Evolutionary conservation across 2,888 invertebrate species (phyloP).

Genomic region (Pseudococcus viburni): DNA sequence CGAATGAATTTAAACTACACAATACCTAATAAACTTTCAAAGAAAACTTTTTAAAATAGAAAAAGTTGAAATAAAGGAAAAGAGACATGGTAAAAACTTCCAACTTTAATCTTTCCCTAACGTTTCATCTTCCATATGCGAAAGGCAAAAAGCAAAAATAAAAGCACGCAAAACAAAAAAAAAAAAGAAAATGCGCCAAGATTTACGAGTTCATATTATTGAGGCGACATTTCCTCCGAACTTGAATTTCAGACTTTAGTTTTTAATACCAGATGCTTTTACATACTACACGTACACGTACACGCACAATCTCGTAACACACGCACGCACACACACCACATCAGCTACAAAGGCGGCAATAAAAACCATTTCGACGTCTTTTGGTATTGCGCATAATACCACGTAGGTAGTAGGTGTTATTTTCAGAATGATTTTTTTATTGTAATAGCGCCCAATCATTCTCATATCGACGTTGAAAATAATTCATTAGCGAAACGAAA

Average conservation of each 20-base stretch:
- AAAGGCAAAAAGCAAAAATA: constrained; percentile 13
- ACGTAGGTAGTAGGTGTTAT: not conserved
- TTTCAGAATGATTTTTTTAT: not conserved
- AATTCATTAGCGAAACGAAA: not conserved
- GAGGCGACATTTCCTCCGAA: constrained; percentile 21
- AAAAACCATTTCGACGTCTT: not conserved
- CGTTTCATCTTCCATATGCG: constrained; percentile 32
- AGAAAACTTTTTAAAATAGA: constrained; percentile 48
- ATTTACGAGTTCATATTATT: constrained; percentile 43
- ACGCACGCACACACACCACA: no score
- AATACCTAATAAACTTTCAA: constrained; percentile 44
- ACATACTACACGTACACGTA: not conserved
- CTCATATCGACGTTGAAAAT: not conserved
- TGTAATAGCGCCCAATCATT: not conserved
- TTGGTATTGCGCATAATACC: not conserved
- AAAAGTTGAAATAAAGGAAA: constrained; percentile 47
- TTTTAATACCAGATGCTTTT: constrained; percentile 23
- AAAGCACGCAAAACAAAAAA: constrained; percentile 17
- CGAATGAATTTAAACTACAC: constrained; percentile 43
- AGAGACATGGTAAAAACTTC: constrained; percentile 22
- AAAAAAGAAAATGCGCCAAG: constrained; percentile 24
- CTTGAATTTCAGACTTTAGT: constrained; percentile 36
- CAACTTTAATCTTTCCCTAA: constrained; percentile 16
- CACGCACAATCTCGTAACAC: not conserved
- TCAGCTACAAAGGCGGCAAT: not conserved